These are phyloP conservation scores for Choristoneura rosaceana DNA, from an alignment of 2,888 invertebrate species.

Conservation along the genomic window DNA sequence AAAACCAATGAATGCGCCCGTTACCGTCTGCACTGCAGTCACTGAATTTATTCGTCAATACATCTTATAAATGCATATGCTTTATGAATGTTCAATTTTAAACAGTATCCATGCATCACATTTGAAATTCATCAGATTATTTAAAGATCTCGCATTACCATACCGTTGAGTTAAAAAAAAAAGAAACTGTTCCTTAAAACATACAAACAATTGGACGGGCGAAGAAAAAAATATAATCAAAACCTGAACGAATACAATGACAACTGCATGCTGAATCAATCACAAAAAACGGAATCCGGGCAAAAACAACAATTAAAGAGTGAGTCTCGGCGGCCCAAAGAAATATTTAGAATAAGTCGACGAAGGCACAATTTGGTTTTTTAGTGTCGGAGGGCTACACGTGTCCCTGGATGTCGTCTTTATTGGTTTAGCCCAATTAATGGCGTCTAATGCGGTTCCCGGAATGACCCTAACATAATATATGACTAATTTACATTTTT, in stretches of 20 bases:
- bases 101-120: conserved; percentile 43
- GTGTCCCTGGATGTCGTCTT: conserved; percentile 80
- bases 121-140: conserved; percentile 76
- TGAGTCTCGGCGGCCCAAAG: conserved; percentile 70
- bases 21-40: conserved; percentile 17
- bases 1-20: conserved; percentile 12
- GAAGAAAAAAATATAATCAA: conserved; percentile 76
- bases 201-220: conserved; percentile 78
- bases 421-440: conserved; percentile 84
- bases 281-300: conserved; percentile 84
- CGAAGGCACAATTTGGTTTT: conserved; percentile 53
- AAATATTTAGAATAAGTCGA: conserved; percentile 81
- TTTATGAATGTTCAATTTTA: conserved; percentile 40
- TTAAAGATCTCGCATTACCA: conserved; percentile 74
- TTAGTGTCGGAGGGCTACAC: conserved; percentile 60
- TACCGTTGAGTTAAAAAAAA: conserved; percentile 60
- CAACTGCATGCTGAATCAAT: conserved; percentile 84
- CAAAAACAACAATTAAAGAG: conserved; percentile 84
- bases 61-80: conserved; percentile 38
- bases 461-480: conserved; percentile 67
- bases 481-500: conserved; percentile 72
- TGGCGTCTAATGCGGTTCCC: conserved; percentile 74
- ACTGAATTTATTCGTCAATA: conserved; percentile 39
- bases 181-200: conserved; percentile 74
- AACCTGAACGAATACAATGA: conserved; percentile 82